A percentile compares a stretch with the other conserved stretches of the same genome.
phyloP scores from a whole-genome alignment of 2,797 vertebrate genomes.

The Macroramphosus scolopax region DNA sequence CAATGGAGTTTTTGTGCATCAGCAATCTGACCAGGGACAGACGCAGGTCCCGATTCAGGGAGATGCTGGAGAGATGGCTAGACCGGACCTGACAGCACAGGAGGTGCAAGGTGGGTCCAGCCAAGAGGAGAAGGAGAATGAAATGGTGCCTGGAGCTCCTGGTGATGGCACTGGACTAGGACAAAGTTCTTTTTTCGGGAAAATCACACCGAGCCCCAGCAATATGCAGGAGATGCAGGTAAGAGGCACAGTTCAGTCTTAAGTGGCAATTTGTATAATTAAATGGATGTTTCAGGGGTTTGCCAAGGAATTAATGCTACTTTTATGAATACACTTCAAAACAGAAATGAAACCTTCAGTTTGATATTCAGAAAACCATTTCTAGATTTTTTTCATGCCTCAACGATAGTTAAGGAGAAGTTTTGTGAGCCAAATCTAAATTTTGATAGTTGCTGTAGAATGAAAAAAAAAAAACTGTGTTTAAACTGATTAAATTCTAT shows the following conservation, averaged over 20 bases:
- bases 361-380: too few relatives aligned
- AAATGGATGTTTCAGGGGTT: conserved; percentile 1
- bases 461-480: neutral
- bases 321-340: neutral
- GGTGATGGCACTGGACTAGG: conserved; percentile 41
- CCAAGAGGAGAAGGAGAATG: conserved; percentile 61
- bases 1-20: conserved; percentile 57
- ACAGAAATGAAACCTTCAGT: too few relatives aligned
- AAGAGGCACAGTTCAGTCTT: conserved; percentile 31
- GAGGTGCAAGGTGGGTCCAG: conserved; percentile 39
- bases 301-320: neutral
- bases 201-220: conserved; percentile 41
- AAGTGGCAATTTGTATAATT: neutral
- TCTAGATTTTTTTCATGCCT: too few relatives aligned
- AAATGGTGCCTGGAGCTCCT: conserved; percentile 43
- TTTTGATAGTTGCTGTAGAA: neutral
- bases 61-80: conserved; percentile 56
- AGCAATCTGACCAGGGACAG: conserved; percentile 82
- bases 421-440: neutral
- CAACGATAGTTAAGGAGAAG: too few relatives aligned
- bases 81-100: conserved; percentile 39
- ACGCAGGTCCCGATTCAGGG: conserved; percentile 67
- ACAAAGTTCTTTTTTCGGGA: conserved; percentile 51
- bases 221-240: conserved; percentile 76
- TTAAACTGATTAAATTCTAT: too few relatives aligned